A percentile compares a stretch with the other conserved stretches of the same genome.
phyloP scores from a whole-genome alignment of 2,797 vertebrate genomes.

The Epinephelus awoara region DNA sequence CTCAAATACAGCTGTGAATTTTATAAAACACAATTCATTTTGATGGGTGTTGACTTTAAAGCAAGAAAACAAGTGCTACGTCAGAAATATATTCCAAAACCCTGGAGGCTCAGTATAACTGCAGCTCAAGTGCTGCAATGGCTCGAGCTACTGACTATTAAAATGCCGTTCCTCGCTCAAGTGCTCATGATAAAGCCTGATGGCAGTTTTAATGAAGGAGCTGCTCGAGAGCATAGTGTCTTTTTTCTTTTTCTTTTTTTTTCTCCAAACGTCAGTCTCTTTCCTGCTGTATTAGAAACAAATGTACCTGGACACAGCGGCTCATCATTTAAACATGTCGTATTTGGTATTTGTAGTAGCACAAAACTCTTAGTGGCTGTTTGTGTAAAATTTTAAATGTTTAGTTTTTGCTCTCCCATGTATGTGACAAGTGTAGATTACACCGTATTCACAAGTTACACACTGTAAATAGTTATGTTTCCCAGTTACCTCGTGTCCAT shows the following conservation, averaged over 20 bases:
- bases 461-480: constrained; percentile 34
- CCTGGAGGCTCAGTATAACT: constrained; percentile 37
- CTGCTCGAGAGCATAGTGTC: constrained; percentile 22
- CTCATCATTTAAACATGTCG: neutral
- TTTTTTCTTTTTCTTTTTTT: neutral
- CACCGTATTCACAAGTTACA: constrained; percentile 12
- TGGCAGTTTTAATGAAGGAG: constrained; percentile 52
- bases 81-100: constrained; percentile 30
- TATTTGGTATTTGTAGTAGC: neutral
- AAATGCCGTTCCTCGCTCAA: constrained; percentile 57
- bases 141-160: constrained; percentile 51
- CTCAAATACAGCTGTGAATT: neutral
- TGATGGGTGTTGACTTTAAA: constrained; percentile 4
- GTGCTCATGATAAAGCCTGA: constrained; percentile 41
- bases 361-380: neutral
- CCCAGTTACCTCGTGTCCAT: constrained; percentile 46
- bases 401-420: neutral
- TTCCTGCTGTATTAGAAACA: constrained; percentile 6
- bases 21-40: constrained; percentile 7
- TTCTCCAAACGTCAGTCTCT: neutral
- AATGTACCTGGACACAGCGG: neutral
- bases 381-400: constrained; percentile 4
- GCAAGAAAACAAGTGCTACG: neutral
- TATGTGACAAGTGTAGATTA: neutral
- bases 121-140: constrained; percentile 43